Evolutionary conservation across 2,888 invertebrate species (phyloP), one percentile per base, ranked within the genome.

Genomic region (Napeogenes sylphis): DNA sequence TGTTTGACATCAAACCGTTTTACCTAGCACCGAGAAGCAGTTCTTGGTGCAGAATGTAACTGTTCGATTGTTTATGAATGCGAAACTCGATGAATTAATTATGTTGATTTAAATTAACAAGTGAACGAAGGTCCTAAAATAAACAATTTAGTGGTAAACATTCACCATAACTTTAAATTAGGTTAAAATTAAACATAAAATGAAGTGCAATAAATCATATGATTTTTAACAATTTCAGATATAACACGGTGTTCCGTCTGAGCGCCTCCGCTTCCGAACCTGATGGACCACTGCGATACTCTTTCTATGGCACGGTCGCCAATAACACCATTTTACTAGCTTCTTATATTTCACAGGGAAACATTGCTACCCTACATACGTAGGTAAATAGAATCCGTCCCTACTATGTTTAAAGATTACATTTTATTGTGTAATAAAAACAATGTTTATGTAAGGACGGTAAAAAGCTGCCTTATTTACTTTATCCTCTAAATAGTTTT

Each of bases 281-380:
- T 0, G 73, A 78, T 64, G 67, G 62, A 4, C 84, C 82, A 0
- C 61, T 84, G 1, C 71, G 68, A 2, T 85, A 83, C 66, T 70
- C 75, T 0, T 83, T 85, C 72, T 79, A 73, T 64, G 80, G 80
- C 62, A 68, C 68, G 5, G 62, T 81, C 8, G 74, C 8, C 74
- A 80, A 45, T 74, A 76, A 8, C 64, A 74, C 0, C 47, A 1
- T 85, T 8, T 46, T 81, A 1, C 63, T 86, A 58, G 80, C 73
- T 0, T 75, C 81, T 0, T 78, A 75, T n/a, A n/a, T n/a, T n/a
- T n/a, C n/a, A n/a, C n/a, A n/a, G n/a, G n/a, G n/a, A n/a, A n/a
- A n/a, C n/a, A n/a, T n/a, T n/a, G n/a, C n/a, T n/a, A n/a, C n/a
- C 86, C 10, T 84, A 79, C 65, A 59, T 75, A 33, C 79, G 85